A percentile compares a stretch with the other conserved stretches of the same genome.
phyloP scores from a whole-genome alignment of 2,113 vertebrate genomes.

The Solenodon paradoxus region DNA sequence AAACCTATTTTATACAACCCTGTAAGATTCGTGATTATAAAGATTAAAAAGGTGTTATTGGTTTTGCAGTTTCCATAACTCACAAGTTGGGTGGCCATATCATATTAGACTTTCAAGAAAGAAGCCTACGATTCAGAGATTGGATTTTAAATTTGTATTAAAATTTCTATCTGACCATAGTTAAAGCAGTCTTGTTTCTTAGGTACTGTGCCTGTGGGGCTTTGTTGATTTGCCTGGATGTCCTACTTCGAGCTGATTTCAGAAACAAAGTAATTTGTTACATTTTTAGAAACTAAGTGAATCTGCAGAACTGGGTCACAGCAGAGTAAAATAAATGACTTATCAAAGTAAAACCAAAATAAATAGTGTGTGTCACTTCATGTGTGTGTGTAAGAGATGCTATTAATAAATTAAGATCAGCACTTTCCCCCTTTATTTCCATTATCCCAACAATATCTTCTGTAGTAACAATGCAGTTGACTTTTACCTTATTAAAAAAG shows the following conservation, averaged over 20 bases:
- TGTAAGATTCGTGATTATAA: background rate
- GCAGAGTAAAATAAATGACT: slow-evolving; percentile 26
- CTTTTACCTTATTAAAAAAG: background rate
- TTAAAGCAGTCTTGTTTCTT: slow-evolving; percentile 37
- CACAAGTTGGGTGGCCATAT: background rate
- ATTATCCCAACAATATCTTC: background rate
- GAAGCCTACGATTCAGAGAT: background rate
- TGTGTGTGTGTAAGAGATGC: background rate
- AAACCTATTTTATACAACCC: background rate
- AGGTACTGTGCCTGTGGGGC: background rate
- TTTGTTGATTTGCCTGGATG: slow-evolving; percentile 43
- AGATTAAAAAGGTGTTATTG: too few species aligned
- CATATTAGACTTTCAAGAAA: background rate
- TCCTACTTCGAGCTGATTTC: slow-evolving; percentile 61
- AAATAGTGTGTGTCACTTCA: background rate
- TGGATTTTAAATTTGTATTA: background rate
- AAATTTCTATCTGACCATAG: background rate
- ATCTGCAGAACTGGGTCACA: slow-evolving; percentile 39
- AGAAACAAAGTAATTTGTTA: slow-evolving; percentile 40
- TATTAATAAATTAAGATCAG: background rate
- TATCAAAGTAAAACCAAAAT: slow-evolving; percentile 8
- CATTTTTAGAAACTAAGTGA: slow-evolving; percentile 62
- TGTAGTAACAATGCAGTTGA: background rate
- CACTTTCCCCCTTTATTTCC: background rate
- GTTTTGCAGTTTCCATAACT: background rate